Conservation (phyloP, 2,888 invertebrate species). For the Coleophora flavipennella region DNA sequence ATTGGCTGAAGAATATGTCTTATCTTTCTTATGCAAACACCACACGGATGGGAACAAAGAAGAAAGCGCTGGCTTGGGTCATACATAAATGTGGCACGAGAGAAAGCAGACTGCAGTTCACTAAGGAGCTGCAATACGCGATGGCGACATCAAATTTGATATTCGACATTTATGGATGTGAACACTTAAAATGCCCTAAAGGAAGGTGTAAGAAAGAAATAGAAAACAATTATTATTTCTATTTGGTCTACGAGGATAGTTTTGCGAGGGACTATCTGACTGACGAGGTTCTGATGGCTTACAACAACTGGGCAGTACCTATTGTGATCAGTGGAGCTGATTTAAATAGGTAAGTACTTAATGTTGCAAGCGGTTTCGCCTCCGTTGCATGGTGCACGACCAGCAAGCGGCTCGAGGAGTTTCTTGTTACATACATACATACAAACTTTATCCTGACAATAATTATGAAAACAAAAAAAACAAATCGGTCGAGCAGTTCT, state of each 20-base stretch:
- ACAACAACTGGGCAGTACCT: slow-evolving; percentile 74
- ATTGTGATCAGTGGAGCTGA: slow-evolving; percentile 77
- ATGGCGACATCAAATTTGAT: slow-evolving; percentile 33
- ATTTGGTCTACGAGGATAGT: slow-evolving; percentile 40
- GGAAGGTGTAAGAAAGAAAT: slow-evolving; percentile 30
- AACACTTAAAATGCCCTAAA: slow-evolving; percentile 26
- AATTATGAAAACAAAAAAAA: too few relatives aligned
- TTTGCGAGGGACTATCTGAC: slow-evolving; percentile 47
- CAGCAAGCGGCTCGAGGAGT: too few relatives aligned
- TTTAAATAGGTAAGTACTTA: slow-evolving; percentile 60
- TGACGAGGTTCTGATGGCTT: slow-evolving; percentile 44
- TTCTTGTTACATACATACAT: too few relatives aligned
- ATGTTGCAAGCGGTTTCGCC: too few relatives aligned
- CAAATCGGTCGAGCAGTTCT: too few relatives aligned
- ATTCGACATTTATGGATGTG: slow-evolving; percentile 66
- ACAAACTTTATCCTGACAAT: too few relatives aligned
- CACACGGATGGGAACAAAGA: slow-evolving; percentile 15
- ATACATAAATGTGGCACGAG: slow-evolving; percentile 26
- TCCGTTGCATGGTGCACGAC: too few relatives aligned
- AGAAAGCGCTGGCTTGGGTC: slow-evolving; percentile 28
- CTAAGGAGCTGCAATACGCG: slow-evolving; percentile 44
- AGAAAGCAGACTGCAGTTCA: slow-evolving; percentile 18
- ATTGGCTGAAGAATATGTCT: slow-evolving; percentile 21
- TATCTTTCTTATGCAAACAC: too few relatives aligned
- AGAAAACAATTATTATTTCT: slow-evolving; percentile 45